Evolutionary conservation across 2,113 vertebrate genomes (phyloP).

Genomic region (Grallaria varia): DNA sequence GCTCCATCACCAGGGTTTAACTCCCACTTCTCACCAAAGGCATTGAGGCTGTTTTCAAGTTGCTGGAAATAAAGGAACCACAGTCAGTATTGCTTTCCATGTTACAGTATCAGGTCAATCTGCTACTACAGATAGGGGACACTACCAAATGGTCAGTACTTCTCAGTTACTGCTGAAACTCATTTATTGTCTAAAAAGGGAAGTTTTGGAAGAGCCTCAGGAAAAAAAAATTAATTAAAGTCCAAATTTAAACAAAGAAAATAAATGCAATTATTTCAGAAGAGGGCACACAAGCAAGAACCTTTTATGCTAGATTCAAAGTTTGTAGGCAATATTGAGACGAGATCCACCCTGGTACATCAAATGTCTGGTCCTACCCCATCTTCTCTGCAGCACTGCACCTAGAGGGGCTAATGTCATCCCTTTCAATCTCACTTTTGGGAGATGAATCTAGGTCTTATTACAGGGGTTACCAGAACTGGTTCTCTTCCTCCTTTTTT

Average conservation of each 20-base stretch:
- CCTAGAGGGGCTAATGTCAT: neutral
- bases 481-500: neutral
- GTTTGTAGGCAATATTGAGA: neutral
- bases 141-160: neutral
- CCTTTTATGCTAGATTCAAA: neutral
- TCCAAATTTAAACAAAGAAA: neutral
- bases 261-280: neutral
- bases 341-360: neutral
- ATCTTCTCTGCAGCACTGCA: neutral
- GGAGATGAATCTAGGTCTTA: neutral
- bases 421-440: neutral
- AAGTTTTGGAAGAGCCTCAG: neutral
- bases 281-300: neutral
- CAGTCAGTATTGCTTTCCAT: neutral
- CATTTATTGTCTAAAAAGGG: neutral
- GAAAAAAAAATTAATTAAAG: neutral
- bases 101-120: neutral
- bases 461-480: neutral
- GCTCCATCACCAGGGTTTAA: slow-evolving; percentile 96
- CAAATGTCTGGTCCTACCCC: neutral
- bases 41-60: slow-evolving; percentile 96
- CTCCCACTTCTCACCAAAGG: slow-evolving; percentile 94
- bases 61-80: slow-evolving; percentile 78
- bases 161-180: neutral
- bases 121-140: neutral